These are phyloP conservation scores for Atopsyche davidsoni DNA, from an alignment of 1,140 invertebrate species.

Conservation along the genomic window DNA sequence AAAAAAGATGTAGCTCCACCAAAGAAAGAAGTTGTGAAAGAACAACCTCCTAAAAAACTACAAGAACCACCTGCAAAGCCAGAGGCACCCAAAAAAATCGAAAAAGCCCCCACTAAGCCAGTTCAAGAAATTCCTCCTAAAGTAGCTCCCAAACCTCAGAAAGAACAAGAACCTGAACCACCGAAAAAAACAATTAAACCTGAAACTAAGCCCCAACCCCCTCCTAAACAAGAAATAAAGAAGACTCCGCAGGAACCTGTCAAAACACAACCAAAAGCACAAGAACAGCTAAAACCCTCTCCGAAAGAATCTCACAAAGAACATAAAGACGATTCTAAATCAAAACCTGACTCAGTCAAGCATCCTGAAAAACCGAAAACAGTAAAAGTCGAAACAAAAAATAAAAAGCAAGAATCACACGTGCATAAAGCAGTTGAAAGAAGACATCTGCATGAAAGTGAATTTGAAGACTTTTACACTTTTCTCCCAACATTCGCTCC, in stretches of 20 bases:
- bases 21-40: background rate
- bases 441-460: slow-evolving; percentile 41
- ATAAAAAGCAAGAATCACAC: slow-evolving; percentile 28
- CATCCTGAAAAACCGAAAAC: slow-evolving; percentile 14
- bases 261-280: slow-evolving; percentile 4
- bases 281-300: slow-evolving; percentile 1
- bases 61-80: slow-evolving; percentile 2
- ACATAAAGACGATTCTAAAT: slow-evolving; percentile 9
- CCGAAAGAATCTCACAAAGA: slow-evolving; percentile 7
- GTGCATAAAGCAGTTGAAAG: slow-evolving; percentile 36
- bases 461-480: slow-evolving; percentile 51
- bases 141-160: slow-evolving; percentile 9
- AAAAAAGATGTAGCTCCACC: slow-evolving; percentile 10
- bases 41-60: slow-evolving; percentile 9
- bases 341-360: slow-evolving; percentile 14
- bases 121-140: background rate
- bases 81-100: background rate
- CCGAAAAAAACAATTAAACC: slow-evolving; percentile 2
- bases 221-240: background rate
- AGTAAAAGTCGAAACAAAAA: slow-evolving; percentile 16
- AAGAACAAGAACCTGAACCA: slow-evolving; percentile 3
- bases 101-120: background rate
- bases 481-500: slow-evolving; percentile 59
- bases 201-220: background rate
- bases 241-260: background rate